Evolutionary conservation across 2,797 vertebrate species (phyloP), one percentile per base, ranked within the genome.

Genomic region (Rhinophrynus dorsalis): DNA sequence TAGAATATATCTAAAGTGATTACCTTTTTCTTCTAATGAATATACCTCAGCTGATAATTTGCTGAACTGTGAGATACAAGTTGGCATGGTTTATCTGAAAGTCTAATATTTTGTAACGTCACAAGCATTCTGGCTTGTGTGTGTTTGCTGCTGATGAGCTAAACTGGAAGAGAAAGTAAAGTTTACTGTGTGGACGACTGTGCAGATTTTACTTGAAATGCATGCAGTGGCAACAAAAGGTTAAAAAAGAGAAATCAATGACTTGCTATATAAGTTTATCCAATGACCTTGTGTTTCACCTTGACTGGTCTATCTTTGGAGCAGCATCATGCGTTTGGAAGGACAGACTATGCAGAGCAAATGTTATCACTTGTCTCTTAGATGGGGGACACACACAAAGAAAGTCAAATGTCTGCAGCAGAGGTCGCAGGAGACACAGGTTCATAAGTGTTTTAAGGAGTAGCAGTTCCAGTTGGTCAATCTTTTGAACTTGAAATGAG

Each of bases 321-420:
- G 67, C 77, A 71, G 76, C 69, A 75, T 77, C 74, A 69, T 78
- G 81, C 81, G 79, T 48, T 80, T 77, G 78, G 71, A 76, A 80
- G 68, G 76, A 78, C 40, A 78, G 68, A 0, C 2, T 80, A 37
- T 55, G 70, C 77, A 6, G 18, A 83, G 76, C 50, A 13, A 73
- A 32, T 68, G 65, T 21, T 18, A 35, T 75, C 64, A 51, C 56
- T 35, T 26, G 10, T 12, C 62, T 64, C 18, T 17, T 50, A 32
- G 45, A 24, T 18, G 18, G 33, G n/a, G 68, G 75, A 79, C 67
- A 69, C 20, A 62, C 78, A 75, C 77, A 56, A 23, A 63, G 72
- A 73, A 71, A 68, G 73, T 76, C 76, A 68, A 58, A 18, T 29
- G 11, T 27, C 68, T 65, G 67, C 68, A 2, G 61, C 64, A 56